These are phyloP conservation scores for Rotaria sp. DNA, from an alignment of 2,888 invertebrate species.

Conservation along the genomic window DNA sequence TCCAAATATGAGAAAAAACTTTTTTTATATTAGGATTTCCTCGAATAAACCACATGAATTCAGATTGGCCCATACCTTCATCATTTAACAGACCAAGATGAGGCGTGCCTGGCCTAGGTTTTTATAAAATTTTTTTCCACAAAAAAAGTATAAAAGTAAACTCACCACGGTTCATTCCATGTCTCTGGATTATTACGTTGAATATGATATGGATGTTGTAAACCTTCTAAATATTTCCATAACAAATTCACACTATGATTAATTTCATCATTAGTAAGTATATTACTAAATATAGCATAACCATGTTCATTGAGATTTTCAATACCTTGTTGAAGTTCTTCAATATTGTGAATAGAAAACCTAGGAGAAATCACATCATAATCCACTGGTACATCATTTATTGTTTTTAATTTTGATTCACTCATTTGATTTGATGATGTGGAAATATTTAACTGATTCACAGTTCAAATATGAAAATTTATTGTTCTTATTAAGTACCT, in stretches of 20 bases:
- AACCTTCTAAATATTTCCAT: neutral
- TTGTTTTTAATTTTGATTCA: neutral
- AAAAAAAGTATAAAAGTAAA: neutral
- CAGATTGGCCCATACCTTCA: neutral
- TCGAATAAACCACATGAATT: neutral
- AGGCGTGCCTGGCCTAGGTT: neutral
- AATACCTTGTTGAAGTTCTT: neutral
- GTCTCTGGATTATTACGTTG: neutral
- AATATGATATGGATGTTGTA: neutral
- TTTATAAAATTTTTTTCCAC: neutral
- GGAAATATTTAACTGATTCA: neutral
- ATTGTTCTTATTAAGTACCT: too few relatives aligned
- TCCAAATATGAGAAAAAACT: constrained; percentile 20
- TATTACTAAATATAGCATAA: constrained; percentile 1
- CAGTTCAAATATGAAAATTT: too few relatives aligned
- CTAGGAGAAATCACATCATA: neutral
- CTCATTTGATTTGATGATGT: neutral
- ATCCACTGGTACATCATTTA: neutral
- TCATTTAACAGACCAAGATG: neutral
- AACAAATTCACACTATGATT: neutral
- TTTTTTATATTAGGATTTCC: constrained; percentile 20
- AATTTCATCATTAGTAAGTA: neutral
- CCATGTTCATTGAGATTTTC: neutral
- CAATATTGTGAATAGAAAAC: neutral
- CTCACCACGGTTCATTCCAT: neutral